These are phyloP conservation scores for Burhinus oedicnemus DNA, from an alignment of 2,113 vertebrate species.

Conservation along the genomic window DNA sequence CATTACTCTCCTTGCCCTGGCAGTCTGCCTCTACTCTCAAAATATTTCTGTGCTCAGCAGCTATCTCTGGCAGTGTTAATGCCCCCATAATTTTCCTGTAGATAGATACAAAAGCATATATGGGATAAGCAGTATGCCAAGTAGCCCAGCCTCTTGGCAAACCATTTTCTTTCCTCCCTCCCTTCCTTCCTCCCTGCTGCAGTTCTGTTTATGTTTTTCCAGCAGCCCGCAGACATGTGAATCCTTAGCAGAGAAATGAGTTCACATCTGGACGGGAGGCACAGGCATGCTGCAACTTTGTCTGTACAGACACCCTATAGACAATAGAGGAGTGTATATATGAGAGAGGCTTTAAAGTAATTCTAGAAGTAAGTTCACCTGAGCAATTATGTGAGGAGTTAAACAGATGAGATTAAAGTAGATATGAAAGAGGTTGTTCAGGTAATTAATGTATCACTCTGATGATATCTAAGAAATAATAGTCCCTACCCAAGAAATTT, in stretches of 20 bases:
- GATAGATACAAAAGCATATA: background rate
- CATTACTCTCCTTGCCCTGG: background rate
- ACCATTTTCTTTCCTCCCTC: background rate
- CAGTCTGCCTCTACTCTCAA: background rate
- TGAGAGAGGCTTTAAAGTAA: background rate
- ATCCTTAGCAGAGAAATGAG: background rate
- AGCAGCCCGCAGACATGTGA: background rate
- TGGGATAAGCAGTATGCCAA: background rate
- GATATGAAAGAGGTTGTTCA: background rate
- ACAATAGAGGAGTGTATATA: background rate
- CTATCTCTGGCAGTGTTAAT: background rate
- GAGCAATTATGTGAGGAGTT: background rate
- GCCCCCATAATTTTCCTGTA: background rate
- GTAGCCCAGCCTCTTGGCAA: accelerated
- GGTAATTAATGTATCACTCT: background rate
- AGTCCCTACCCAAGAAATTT: background rate
- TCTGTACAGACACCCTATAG: background rate
- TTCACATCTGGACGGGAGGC: background rate
- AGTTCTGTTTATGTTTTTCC: background rate
- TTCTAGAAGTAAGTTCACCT: background rate
- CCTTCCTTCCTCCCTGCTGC: background rate
- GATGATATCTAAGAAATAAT: background rate
- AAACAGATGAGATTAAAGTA: background rate
- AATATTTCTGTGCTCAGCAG: background rate
- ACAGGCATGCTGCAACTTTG: background rate